Evolutionary conservation across 2,113 vertebrate genomes (phyloP).

Genomic region (Saguinus midas): DNA sequence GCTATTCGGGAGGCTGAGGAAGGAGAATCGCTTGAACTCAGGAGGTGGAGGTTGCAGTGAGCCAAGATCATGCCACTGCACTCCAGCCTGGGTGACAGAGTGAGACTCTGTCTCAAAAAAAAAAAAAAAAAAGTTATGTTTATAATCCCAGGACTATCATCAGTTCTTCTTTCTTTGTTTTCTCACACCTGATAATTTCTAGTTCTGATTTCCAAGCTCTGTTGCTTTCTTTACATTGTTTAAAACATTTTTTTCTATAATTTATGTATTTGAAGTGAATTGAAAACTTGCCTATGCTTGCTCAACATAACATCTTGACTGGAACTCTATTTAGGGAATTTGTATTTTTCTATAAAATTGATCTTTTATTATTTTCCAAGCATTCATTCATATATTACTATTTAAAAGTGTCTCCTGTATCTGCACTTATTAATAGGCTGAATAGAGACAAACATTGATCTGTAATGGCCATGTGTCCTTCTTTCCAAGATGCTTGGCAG

Average conservation of each 20-base stretch:
- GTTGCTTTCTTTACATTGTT: too few species aligned
- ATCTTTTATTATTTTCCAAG: neutral
- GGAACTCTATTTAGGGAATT: neutral
- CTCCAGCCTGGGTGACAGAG: too few species aligned
- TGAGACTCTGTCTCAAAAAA: too few species aligned
- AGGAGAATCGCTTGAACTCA: too few species aligned
- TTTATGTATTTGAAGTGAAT: neutral
- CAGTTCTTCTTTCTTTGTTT: neutral
- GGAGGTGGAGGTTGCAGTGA: too few species aligned
- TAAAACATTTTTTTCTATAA: neutral
- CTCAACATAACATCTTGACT: neutral
- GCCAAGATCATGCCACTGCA: too few species aligned
- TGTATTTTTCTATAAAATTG: neutral
- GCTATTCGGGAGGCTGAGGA: too few species aligned
- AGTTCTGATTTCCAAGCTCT: neutral
- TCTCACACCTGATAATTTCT: neutral
- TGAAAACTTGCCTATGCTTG: neutral
- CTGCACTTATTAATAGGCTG: neutral
- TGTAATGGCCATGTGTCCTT: neutral
- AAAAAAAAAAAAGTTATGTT: neutral
- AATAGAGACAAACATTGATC: neutral
- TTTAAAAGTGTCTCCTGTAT: neutral
- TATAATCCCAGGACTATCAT: neutral
- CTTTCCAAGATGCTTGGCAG: neutral
- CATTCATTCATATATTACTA: neutral